Base-by-base conservation (phyloP, 2,888 invertebrate genomes). In the Chrysolina oricalcia region DNA sequence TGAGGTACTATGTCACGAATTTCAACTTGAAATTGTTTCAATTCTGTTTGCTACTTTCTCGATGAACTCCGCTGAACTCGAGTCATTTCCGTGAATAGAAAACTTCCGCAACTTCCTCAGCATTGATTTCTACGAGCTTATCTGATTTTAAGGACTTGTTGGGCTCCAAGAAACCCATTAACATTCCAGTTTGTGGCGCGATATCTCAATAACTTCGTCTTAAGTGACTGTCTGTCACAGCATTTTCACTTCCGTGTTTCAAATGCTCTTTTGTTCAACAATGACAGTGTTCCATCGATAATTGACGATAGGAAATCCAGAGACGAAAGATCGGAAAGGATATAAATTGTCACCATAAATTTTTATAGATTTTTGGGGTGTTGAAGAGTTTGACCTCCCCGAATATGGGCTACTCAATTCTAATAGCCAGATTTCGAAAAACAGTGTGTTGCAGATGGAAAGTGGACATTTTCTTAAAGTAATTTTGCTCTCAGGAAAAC, bases 141-240 rank as follows among this genome's bases (percentile, higher is more conserved):
- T 59, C 59, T 59, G 59, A 35, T 59, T 59, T 59, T 35, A 27
- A 5, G n/a, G 59, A 59, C 0, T 59, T 35, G 59, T 59, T 35
- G 59, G 27, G 59, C 59, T 59, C n/a, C n/a, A n/a, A 35, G 35
- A 59, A 59, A 27, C 35, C 59, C 59, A 59, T 59, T 59, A n/a
- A 59, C 59, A 35, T 35, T n/a, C n/a, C n/a, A 59, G 59, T 59
- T 23, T 35, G 59, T 35, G 59, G 15, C 59, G 59, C 35, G 59
- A 59, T 59, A 35, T n/a, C n/a, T 35, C 8, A 59, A 23, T 59
- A 35, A 27, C 27, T 27, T 59, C 4, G 9, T 27, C 27, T 2
- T n/a, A n/a, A 35, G 27, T 8, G 27, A 59, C 17, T 53, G 15
- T 11, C 21, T 53, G 53, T 4, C 21, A 17, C 19, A 21, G 19